Evolutionary conservation across 2,888 invertebrate genomes (phyloP), one percentile per base, ranked within the genome.

Genomic region (Rhopalosiphum nymphaeae): DNA sequence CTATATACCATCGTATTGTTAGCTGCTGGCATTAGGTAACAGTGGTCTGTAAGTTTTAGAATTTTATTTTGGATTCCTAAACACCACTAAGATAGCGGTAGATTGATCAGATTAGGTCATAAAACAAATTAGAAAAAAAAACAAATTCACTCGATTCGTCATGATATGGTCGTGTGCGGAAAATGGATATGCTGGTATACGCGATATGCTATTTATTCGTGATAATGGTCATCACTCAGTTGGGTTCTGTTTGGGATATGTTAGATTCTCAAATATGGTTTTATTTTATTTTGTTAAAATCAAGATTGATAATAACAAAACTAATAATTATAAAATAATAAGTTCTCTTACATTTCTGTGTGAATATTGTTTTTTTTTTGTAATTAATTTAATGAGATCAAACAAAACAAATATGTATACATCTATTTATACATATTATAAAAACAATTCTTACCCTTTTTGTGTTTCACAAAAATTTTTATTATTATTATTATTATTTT

Each of bases 331-430:
- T 57, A 89, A 89, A 57, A 89, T 36, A 36, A 84, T 16, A 67
- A 56, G 21, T 53, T 91, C 42, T 53, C 42, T 53, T 42, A 78
- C 78, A 78, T 56, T 91, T 49, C 84, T 56, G 44, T 29, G 86
- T 49, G 57, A 46, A n/a, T 92, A 87, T 86, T 49, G 61, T 57
- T 67, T 87, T 88, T 87, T 56, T 89, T 26, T 57, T 44, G 78
- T 57, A 84, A 93, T 93, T 89, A 85, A 90, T 85, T 85, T 90
- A 93, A 93, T 93, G 93, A 93, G 93, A 93, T 93, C 93, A 85
- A 93, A 93, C 36, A 93, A 93, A 93, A 93, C 46, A 93, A 93
- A 93, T 49, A 93, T 46, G 36, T 67, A 85, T 85, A 44, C 89
- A 91, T 78, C 44, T 53, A 84, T 78, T 78, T 91, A 91, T 84